Base-by-base conservation (phyloP, 2,113 vertebrate genomes). In the Passer montanus region DNA sequence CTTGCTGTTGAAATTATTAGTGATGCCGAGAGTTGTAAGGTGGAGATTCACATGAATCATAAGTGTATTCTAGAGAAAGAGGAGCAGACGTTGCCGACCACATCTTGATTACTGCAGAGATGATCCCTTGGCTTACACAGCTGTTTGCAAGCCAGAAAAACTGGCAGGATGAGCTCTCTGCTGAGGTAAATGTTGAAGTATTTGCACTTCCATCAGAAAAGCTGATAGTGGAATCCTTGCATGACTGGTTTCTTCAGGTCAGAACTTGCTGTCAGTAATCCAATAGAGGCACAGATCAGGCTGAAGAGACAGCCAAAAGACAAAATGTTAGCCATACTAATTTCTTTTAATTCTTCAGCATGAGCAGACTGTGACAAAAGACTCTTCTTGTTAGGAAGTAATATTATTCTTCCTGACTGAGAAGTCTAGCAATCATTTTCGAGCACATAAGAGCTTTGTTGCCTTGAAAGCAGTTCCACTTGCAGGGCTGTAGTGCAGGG, bases 361-460 rank as follows among this genome's bases (percentile, higher is more conserved):
- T 87, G 66, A 93, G 15, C 82, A 97, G 93, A 75, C 60, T 91
- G 52, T 90, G 64, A 91, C 83, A 94, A 96, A 97, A 93, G 2
- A 55, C 44, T 81, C 7, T 78, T 91, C 43, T 62, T 89, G 24
- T 70, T 58, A 19, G 41, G 19, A 84, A 96, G 72, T 84, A 88
- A 49, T 62, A 83, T 73, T 44, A 11, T 77, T 93, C 87, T 94
- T 96, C 24, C 82, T 93, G 60, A 79, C 56, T 74, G 39, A 85
- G 76, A 30, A 55, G 64, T 84, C 58, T 84, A 79, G 43, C 41
- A 88, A 86, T 22, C 43, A 80, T 96, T 69, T 67, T 95, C 82
- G 92, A 90, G 66, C 28, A 50, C 91, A 82, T 70, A 79, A 66
- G 7, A 78, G 30, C 46, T 90, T 87, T 75, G 21, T 93, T 95